These are phyloP conservation scores for Danio kyathit DNA, from an alignment of 2,797 vertebrate species.

Conservation along the genomic window DNA sequence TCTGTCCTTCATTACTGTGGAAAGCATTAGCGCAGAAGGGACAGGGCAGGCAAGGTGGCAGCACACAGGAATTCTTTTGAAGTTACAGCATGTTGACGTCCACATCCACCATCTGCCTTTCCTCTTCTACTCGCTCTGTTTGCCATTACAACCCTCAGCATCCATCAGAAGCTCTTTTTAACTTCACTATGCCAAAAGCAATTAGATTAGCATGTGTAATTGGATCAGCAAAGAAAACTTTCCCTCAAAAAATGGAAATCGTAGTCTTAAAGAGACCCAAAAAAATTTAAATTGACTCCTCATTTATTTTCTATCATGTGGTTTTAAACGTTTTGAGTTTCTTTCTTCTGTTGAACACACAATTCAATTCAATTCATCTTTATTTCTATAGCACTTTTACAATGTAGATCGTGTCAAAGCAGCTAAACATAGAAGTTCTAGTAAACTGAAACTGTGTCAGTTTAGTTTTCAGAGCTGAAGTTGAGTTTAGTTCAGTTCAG, in stretches of 20 bases:
- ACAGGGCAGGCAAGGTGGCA: slow-evolving; percentile 30
- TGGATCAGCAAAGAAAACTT: not conserved
- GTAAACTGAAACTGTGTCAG: no score
- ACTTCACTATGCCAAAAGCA: not conserved
- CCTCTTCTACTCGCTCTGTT: slow-evolving; percentile 33
- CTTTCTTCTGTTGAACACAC: no score
- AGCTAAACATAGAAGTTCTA: no score
- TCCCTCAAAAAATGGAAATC: not conserved
- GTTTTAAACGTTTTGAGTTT: no score
- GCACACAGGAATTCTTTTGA: slow-evolving; percentile 57
- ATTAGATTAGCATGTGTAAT: slow-evolving; percentile 23
- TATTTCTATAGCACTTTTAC: no score
- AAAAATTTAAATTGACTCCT: no score
- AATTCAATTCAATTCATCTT: no score
- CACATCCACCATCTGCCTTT: slow-evolving; percentile 27
- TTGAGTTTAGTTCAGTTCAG: no score
- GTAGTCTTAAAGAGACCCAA: no score
- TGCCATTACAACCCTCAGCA: slow-evolving; percentile 25
- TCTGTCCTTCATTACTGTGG: not conserved
- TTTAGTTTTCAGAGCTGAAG: no score
- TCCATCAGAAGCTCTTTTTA: slow-evolving; percentile 38
- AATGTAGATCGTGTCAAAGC: no score
- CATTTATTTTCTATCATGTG: no score
- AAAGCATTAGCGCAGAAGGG: slow-evolving; percentile 21
- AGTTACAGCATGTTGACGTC: slow-evolving; percentile 25